A percentile compares a stretch with the other conserved stretches of the same genome.
Conservation (phyloP, 2,113 vertebrate species). For the Equus quagga region DNA sequence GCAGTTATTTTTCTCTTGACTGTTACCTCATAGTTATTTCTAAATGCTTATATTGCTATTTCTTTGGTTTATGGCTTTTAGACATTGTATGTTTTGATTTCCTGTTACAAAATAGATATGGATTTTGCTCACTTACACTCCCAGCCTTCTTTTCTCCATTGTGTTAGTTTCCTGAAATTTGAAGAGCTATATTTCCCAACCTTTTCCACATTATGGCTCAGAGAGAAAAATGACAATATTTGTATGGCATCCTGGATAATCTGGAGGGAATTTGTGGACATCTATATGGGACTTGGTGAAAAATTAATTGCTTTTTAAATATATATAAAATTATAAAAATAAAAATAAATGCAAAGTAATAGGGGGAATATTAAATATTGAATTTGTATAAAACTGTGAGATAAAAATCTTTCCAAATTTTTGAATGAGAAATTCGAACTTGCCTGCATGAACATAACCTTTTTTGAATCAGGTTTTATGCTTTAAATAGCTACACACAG, state of each 20-base stretch:
- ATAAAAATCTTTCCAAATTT: slow-evolving; percentile 21
- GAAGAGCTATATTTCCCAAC: neutral
- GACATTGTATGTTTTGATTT: slow-evolving; percentile 29
- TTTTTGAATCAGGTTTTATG: slow-evolving; percentile 46
- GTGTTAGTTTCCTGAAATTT: slow-evolving; percentile 26
- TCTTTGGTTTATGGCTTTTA: slow-evolving; percentile 49
- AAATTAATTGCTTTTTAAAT: slow-evolving; percentile 33
- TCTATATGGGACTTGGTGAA: neutral
- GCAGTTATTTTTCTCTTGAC: slow-evolving; percentile 19
- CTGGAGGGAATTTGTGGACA: neutral
- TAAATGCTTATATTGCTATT: slow-evolving; percentile 25
- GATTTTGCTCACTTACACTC: neutral
- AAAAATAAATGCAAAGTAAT: slow-evolving; percentile 30
- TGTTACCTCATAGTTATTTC: neutral
- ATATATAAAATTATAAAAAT: slow-evolving; percentile 35
- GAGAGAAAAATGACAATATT: slow-evolving; percentile 27
- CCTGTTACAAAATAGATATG: neutral
- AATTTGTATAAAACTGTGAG: slow-evolving; percentile 17
- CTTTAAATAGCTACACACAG: slow-evolving; percentile 49
- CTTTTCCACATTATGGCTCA: neutral
- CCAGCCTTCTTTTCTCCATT: neutral
- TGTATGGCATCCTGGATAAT: neutral
- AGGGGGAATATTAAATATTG: slow-evolving; percentile 11
- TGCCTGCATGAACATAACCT: neutral
- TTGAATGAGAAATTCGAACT: slow-evolving; percentile 59